Evolutionary conservation across 2,113 vertebrate species (phyloP).

Genomic region (Jacana jacana): DNA sequence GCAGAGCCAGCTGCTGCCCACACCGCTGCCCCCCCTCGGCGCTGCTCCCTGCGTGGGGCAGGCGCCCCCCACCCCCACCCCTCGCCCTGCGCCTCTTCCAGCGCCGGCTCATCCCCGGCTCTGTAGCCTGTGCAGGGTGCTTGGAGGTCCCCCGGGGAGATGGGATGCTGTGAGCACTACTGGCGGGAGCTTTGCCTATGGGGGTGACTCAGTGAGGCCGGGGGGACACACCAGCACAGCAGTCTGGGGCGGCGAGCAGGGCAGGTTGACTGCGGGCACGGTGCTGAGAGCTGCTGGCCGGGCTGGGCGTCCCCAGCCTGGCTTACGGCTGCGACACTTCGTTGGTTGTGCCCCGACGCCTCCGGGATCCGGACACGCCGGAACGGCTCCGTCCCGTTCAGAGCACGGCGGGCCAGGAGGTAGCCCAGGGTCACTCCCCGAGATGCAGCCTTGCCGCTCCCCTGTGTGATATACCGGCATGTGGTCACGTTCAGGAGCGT

Average conservation of each 20-base stretch:
- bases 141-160: accelerated
- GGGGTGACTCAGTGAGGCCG: neutral
- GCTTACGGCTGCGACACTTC: neutral
- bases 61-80: neutral
- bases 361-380: accelerated
- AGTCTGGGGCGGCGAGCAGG: accelerated
- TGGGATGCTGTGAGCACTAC: accelerated
- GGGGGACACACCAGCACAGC: accelerated
- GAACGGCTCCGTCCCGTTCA: neutral
- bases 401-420: neutral
- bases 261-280: accelerated
- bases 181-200: neutral
- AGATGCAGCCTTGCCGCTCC: neutral
- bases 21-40: neutral
- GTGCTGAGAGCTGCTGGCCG: neutral
- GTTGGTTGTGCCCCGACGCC: neutral
- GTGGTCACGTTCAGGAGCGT: neutral
- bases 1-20: neutral
- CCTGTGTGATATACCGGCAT: neutral
- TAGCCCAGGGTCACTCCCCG: accelerated
- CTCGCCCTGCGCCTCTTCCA: neutral
- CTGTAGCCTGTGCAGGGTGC: neutral
- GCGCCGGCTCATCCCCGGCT: neutral
- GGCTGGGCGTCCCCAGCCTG: neutral
- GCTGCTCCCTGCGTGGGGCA: neutral